These are phyloP conservation scores for Otolemur garnettii DNA, from an alignment of 2,113 vertebrate species.

Conservation along the genomic window DNA sequence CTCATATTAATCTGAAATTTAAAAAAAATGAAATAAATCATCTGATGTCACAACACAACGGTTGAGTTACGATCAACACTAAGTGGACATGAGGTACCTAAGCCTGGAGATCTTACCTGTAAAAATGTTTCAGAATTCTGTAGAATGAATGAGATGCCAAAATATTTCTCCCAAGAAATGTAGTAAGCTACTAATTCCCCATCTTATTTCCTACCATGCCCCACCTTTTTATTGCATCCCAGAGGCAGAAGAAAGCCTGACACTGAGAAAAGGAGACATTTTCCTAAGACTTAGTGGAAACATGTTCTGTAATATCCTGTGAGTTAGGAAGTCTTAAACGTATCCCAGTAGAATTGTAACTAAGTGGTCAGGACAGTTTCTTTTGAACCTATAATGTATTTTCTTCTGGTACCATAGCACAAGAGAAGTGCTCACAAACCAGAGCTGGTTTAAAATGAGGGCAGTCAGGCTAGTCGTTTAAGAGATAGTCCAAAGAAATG, in stretches of 20 bases:
- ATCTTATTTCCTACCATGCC: background rate
- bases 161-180: background rate
- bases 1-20: no score
- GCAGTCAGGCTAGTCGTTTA: background rate
- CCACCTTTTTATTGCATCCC: background rate
- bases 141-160: background rate
- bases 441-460: background rate
- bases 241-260: background rate
- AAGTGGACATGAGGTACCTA: background rate
- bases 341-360: background rate
- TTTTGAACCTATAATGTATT: background rate
- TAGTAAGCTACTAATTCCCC: background rate
- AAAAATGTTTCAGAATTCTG: background rate
- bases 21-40: background rate
- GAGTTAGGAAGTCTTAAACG: background rate
- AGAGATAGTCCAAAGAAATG: background rate
- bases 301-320: rapidly evolving
- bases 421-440: background rate
- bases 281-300: background rate
- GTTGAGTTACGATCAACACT: background rate
- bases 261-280: background rate
- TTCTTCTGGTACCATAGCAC: background rate
- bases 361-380: background rate
- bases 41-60: background rate
- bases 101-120: background rate